phyloP scores from a whole-genome alignment of 2,797 vertebrate genomes.

The Oryzias dopingdopingensis region DNA sequence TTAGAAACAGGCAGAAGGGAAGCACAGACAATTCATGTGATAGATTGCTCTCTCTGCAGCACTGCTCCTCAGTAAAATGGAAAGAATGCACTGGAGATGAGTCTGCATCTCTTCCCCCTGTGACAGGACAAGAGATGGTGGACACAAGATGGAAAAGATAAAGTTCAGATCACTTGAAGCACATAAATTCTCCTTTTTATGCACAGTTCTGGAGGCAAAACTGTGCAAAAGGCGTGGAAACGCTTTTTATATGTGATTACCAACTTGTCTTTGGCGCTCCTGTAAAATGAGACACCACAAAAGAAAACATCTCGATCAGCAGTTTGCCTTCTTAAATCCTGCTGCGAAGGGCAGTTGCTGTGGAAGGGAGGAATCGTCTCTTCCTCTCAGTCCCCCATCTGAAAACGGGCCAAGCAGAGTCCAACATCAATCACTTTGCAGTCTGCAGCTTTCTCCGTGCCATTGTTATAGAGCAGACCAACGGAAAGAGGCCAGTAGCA shows the following conservation, averaged over 20 bases:
- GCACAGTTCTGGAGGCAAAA: constrained; percentile 47
- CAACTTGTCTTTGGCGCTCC: constrained; percentile 60
- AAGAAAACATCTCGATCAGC: constrained; percentile 61
- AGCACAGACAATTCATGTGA: constrained; percentile 53
- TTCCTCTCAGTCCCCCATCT: constrained; percentile 74
- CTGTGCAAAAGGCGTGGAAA: constrained; percentile 61
- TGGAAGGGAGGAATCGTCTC: constrained; percentile 65
- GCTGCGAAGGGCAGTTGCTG: constrained; percentile 38
- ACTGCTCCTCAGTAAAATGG: constrained; percentile 56
- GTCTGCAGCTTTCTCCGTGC: constrained; percentile 71
- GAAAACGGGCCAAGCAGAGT: constrained; percentile 79
- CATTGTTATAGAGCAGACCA: constrained; percentile 82
- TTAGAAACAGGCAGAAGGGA: constrained; percentile 54
- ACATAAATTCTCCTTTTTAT: constrained; percentile 46
- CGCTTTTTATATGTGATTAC: constrained; percentile 52
- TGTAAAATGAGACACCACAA: constrained; percentile 37
- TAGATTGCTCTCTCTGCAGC: constrained; percentile 56
- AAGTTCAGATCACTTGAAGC: constrained; percentile 23
- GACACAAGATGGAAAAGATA: constrained; percentile 31
- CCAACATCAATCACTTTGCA: constrained; percentile 77
- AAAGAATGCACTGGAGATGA: constrained; percentile 68
- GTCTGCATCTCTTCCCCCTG: constrained; percentile 46
- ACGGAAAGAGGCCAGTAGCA: constrained; percentile 81
- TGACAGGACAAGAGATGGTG: constrained; percentile 33
- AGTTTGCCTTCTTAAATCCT: constrained; percentile 51